These are phyloP conservation scores for Protophormia terraenovae DNA, from an alignment of 2,888 invertebrate genomes.

Conservation along the genomic window DNA sequence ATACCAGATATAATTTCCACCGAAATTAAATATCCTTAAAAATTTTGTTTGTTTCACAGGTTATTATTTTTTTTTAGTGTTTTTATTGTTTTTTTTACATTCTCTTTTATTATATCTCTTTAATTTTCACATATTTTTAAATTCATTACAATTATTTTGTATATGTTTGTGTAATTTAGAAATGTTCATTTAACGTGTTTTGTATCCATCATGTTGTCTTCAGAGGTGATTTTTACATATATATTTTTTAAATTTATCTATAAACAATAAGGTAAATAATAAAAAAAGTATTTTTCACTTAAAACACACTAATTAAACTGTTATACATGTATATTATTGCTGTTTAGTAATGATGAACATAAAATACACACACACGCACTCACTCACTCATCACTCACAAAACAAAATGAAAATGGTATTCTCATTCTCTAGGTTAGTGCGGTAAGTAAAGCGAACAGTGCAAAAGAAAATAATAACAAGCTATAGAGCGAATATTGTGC, in stretches of 20 bases:
- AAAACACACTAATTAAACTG: slow-evolving; percentile 16
- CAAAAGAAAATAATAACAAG: slow-evolving; percentile 52
- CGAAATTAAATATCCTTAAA: background rate
- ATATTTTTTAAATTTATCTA: background rate
- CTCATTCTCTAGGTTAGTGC: slow-evolving; percentile 61
- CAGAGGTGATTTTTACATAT: background rate
- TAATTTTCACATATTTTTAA: background rate
- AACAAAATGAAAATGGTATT: slow-evolving; percentile 31
- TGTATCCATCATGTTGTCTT: background rate
- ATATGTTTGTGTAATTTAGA: background rate
- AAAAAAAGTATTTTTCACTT: slow-evolving; percentile 35
- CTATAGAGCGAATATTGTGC: slow-evolving; percentile 36
- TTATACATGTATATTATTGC: background rate
- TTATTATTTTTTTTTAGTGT: background rate
- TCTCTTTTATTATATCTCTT: background rate
- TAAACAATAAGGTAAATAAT: slow-evolving; percentile 36
- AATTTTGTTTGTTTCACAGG: background rate
- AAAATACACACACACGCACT: slow-evolving; percentile 1
- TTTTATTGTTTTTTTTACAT: background rate
- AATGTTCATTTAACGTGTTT: background rate
- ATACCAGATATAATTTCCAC: no score
- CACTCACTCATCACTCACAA: slow-evolving; percentile 13
- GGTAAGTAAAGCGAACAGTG: slow-evolving; percentile 48
- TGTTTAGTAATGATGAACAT: slow-evolving; percentile 15
- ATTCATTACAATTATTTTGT: background rate